A percentile compares a stretch with the other conserved stretches of the same genome.
Conservation (phyloP, 37 sponge, comb jelly and placozoan genomes). For the Cladorhizidae sp. region DNA sequence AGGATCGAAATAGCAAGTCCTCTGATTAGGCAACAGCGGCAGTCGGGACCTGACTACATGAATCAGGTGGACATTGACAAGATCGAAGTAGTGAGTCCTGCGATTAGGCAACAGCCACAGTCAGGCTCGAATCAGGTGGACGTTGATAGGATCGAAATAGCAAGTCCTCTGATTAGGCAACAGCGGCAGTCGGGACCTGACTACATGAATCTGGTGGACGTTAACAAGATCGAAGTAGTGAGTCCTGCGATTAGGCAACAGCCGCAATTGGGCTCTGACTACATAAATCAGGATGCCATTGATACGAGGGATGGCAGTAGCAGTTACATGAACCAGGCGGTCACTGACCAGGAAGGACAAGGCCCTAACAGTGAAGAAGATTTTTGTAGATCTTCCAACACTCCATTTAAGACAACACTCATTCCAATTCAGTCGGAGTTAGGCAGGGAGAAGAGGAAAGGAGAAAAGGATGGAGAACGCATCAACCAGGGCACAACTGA, state of each 20-base stretch:
- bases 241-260: not conserved
- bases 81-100: not conserved
- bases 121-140: not conserved
- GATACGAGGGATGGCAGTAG: not conserved
- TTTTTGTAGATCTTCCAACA: no score
- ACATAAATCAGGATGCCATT: conserved; percentile 22
- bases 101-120: not conserved
- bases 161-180: not conserved
- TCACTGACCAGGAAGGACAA: no score
- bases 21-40: not conserved
- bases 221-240: not conserved
- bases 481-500: not conserved
- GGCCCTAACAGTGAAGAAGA: no score
- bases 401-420: no score
- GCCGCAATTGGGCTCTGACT: not conserved
- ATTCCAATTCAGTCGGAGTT: not conserved
- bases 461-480: not conserved
- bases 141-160: not conserved
- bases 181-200: not conserved
- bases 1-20: not conserved
- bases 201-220: conserved; percentile 1
- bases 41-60: not conserved
- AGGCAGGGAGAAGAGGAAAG: not conserved
- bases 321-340: conserved; percentile 23
- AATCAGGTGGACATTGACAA: conserved; percentile 16